Evolutionary conservation across 2,797 vertebrate species (phyloP).

Genomic region (Danio kyathit): DNA sequence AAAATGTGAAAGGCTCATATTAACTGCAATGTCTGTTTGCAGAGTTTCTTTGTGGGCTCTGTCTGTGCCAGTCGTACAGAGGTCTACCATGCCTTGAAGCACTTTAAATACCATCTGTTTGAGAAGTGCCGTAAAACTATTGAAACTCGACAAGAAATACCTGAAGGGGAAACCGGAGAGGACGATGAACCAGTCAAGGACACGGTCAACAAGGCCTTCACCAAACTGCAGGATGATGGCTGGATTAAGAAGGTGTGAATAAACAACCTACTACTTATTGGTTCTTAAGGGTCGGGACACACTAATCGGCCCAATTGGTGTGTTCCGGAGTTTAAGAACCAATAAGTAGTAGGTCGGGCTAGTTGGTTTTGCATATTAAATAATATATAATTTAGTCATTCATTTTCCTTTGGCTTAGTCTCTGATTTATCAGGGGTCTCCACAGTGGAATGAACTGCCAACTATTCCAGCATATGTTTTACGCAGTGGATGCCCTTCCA

Average conservation of each 20-base stretch:
- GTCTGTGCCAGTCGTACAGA: conserved; percentile 82
- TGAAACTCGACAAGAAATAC: conserved; percentile 56
- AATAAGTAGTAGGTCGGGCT: too few relatives aligned
- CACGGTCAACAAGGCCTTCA: conserved; percentile 77
- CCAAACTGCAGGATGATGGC: conserved; percentile 68
- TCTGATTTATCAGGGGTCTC: too few relatives aligned
- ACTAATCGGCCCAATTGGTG: too few relatives aligned
- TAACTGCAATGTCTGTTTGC: conserved; percentile 51
- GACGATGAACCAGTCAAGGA: conserved; percentile 81
- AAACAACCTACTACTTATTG: conserved; percentile 2
- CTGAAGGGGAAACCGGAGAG: conserved; percentile 41
- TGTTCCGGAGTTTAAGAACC: too few relatives aligned
- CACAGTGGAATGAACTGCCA: too few relatives aligned
- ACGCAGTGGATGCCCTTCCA: too few relatives aligned
- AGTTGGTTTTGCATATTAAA: too few relatives aligned
- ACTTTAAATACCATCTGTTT: conserved; percentile 87
- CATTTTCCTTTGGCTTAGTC: too few relatives aligned
- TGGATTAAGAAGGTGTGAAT: conserved; percentile 82
- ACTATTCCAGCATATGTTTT: too few relatives aligned
- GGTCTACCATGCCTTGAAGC: conserved; percentile 84
- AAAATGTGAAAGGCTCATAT: conserved; percentile 34
- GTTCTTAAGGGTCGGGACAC: neutral
- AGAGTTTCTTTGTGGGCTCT: conserved; percentile 79
- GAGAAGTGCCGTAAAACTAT: conserved; percentile 72
- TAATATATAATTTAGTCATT: too few relatives aligned